Base-by-base conservation (phyloP, 2,888 invertebrate genomes). In the Rhamphomyia laevipes region DNA sequence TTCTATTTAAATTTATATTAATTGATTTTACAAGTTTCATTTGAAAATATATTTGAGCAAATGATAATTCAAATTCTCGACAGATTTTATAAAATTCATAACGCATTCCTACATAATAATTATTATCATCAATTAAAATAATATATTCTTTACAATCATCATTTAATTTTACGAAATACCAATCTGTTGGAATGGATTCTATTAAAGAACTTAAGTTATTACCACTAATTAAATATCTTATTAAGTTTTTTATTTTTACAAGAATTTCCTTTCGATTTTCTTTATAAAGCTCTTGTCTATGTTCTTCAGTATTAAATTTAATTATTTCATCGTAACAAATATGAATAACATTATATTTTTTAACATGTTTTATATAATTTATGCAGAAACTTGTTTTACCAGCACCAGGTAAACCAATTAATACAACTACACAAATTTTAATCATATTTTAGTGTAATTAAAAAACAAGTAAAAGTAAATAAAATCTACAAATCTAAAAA, bases 41-140 rank as follows among this genome's bases (percentile, higher is more conserved):
- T 31, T 52, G 49, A 3, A 68, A 53, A 52, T 61, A 59, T 30
- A 69, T 55, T 54, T 67, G 66, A 0, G 60, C 61, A 51, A 59
- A 69, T 4, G 56, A 47, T 10, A 61, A 51, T 18, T 46, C 17
- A 3, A 55, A 40, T 5, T 46, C 17, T 18, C 58, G 57, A 9
- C 63, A 58, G 11, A 66, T 35, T 53, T 67, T 65, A 37, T 61
- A 61, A 1, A 67, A 48, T 48, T 66, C 63, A 46, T 65, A 59
- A 13, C 70, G 63, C 68, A 69, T 68, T 21, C 68, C 66, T 45
- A 57, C 56, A 48, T 68, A 69, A 43, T 64, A 68, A 46, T 66
- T 61, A 49, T 69, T 68, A 50, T 68, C 70, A 55, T 68, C 70
- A 47, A 65, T 63, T 18, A 68, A n/a, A 11, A 68, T 57, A 2